Base-by-base conservation (phyloP, 2,113 vertebrate genomes). In the Poecile atricapillus region DNA sequence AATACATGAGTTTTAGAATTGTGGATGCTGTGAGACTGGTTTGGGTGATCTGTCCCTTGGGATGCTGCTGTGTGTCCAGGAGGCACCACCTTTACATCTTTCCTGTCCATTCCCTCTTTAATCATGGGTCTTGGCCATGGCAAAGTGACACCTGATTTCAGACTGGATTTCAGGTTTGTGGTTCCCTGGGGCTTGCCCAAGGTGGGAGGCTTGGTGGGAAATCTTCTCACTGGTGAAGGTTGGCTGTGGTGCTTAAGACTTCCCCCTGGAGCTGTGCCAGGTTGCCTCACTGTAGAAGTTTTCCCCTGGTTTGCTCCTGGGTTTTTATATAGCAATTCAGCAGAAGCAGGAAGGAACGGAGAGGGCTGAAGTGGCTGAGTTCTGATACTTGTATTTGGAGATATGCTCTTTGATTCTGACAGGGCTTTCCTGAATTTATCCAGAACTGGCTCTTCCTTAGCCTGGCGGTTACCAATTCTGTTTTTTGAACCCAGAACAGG, bases 251-350 rank as follows among this genome's bases (percentile, higher is more conserved):
- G 73, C 43, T 67, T 47, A 6, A 56, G 33, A 27, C 6, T 18
- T 53, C 23, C 82, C 39, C 2, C 46, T 10, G 43, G 89, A 30
- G 44, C 33, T 1, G 8, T 1, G 15, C 0, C 11, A 1, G 39
- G 19, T 25, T 59, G 56, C 53, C 19, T 62, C 16, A 55, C 27
- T 1, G 1, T 3, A 2, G 13, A 8, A 2, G 4, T 19, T 33
- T 56, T 68, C 4, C 44, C 80, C 18, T 77, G 77, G 31, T 83
- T 95, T 75, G 31, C 18, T 19, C 15, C 56, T 55, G 69, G 1
- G 10, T 82, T 97, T 67, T 87, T 89, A 21, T 22, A 52, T 17
- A 60, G 58, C 39, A n/a, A 70, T 83, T 41, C 22, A 43, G 67
- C 52, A 71, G 77, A 73, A 55, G 56, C 20, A 55, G 77, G 25